Percentiles rank a stretch among this genome's conserved stretches.
Evolutionary conservation across 2,797 vertebrate species (phyloP).

Genomic region (Amblyraja radiata): DNA sequence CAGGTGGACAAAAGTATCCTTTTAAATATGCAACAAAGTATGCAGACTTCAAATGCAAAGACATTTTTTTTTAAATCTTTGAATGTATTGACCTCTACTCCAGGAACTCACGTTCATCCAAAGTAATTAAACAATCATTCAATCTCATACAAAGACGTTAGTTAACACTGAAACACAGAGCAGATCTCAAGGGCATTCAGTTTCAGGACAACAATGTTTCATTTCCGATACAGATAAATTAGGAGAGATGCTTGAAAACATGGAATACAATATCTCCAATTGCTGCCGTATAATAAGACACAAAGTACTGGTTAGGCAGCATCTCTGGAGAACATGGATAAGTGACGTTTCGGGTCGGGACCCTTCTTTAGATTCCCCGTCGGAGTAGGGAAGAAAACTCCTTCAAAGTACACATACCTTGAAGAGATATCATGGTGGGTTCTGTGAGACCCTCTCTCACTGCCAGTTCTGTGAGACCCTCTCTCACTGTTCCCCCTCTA

Average conservation of each 20-base stretch:
- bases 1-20: neutral
- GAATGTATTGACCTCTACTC: neutral
- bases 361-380: too few species aligned
- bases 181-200: neutral
- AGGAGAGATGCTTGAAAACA: neutral
- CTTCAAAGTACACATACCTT: too few species aligned
- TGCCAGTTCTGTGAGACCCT: too few species aligned
- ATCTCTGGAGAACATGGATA: too few species aligned
- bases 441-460: too few species aligned
- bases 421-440: too few species aligned
- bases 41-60: slow-evolving; percentile 8
- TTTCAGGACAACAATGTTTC: neutral
- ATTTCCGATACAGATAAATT: neutral
- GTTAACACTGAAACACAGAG: neutral
- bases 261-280: neutral
- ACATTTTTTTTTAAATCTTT: neutral
- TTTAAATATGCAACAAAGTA: neutral
- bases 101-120: neutral
- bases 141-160: neutral
- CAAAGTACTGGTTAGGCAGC: too few species aligned
- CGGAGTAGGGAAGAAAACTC: too few species aligned
- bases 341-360: too few species aligned
- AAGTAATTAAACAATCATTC: neutral
- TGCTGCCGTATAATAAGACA: neutral
- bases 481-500: too few species aligned